Percentiles rank a stretch among this genome's conserved stretches.
phyloP scores from a whole-genome alignment of 1,140 invertebrate species.

The Formica exsecta region DNA sequence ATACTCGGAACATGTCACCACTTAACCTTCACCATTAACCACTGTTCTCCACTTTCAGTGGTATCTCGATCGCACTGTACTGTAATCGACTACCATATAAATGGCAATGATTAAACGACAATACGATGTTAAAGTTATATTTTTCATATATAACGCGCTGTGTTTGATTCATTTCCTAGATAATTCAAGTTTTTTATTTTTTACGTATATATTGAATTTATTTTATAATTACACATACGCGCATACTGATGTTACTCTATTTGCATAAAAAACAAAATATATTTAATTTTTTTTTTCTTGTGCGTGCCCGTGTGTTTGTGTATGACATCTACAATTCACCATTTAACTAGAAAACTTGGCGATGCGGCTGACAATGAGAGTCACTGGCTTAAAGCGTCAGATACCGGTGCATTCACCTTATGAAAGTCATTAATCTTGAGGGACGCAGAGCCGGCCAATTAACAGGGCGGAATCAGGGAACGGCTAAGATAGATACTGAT shows the following conservation, averaged over 20 bases:
- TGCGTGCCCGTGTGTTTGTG: background rate
- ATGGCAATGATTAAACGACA: background rate
- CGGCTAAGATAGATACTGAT: slow-evolving; percentile 59
- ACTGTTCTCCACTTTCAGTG: slow-evolving; percentile 30
- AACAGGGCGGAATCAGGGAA: slow-evolving; percentile 53
- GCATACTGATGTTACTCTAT: background rate
- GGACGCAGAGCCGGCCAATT: slow-evolving; percentile 54
- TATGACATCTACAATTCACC: background rate
- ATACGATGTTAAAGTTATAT: slow-evolving; percentile 12
- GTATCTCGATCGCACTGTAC: slow-evolving; percentile 11
- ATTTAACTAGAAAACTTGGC: background rate
- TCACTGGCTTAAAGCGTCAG: slow-evolving; percentile 59
- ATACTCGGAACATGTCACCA: slow-evolving; percentile 36
- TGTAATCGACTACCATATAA: background rate
- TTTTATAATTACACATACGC: background rate
- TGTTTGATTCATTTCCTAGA: background rate
- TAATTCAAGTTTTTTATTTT: background rate
- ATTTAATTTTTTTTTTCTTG: background rate
- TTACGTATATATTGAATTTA: background rate
- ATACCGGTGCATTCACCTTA: slow-evolving; percentile 60
- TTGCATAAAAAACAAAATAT: background rate
- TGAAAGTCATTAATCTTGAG: slow-evolving; percentile 64
- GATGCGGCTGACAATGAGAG: slow-evolving; percentile 5
- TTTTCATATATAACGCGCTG: background rate
- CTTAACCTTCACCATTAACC: slow-evolving; percentile 45